Base-by-base conservation (phyloP, 2,113 vertebrate genomes). In the Bolborhynchus lineola region DNA sequence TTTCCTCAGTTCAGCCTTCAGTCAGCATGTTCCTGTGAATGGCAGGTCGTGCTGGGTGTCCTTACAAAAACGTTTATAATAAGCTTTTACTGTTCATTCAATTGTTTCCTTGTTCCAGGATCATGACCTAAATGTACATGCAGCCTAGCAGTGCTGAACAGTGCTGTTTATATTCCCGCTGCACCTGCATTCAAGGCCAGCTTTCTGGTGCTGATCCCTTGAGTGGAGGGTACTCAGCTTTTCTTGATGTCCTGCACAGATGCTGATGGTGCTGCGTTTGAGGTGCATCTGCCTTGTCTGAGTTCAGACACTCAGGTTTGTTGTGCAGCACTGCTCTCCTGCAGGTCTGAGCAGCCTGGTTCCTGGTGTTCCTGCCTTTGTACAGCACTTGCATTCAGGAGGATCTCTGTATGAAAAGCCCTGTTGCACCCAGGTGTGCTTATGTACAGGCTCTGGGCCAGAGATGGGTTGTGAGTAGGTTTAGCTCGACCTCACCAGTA, bases 401-500 rank as follows among this genome's bases (percentile, higher is more conserved):
- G 20, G 18, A 44, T 80, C 24, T 47, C 59, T 35, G 76, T 13
- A 21, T 93, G 28, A 59, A 46, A 55, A 86, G 18, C 1, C 25
- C 13, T 57, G 44, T 33, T 35, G 76, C 46, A 52, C 4, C 8
- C 35, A 35, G 18, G 31, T 82, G 29, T 35, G 35, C n/a, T 64
- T 1, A 6, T 55, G 63, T 33, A 19, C 47, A 64, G 3, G 8
- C 41, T 67, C 10, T 55, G n/a, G 11, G 76, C 28, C 31, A 25
- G 41, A 86, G 77, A 37, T 39, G 72, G 18, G 6, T 16, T 86
- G 8, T 31, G 59, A 65, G 49, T 29, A 21, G 31, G 26, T 64
- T 74, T 65, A 83, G 44, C 41, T 33, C 0, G 0, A 28, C 7
- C 21, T 75, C 46, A 47, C 41, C 55, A 20, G 7, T 0, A 2